Evolutionary conservation across 2,888 invertebrate species (phyloP).

Genomic region (Tetragonisca angustula): DNA sequence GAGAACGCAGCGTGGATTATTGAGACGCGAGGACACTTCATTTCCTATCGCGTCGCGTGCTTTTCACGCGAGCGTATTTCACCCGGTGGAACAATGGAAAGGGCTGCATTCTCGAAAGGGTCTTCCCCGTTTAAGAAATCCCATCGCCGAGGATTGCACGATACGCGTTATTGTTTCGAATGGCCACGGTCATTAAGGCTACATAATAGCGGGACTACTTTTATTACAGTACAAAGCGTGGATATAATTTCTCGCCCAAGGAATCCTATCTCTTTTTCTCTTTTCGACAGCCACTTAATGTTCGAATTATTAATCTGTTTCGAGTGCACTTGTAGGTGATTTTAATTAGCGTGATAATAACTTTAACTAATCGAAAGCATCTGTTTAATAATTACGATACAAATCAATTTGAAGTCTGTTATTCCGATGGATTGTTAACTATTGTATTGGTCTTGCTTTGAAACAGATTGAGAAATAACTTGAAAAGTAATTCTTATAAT

Average conservation of each 20-base stretch:
- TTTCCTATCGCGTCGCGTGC: background rate
- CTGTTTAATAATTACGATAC: too few relatives aligned
- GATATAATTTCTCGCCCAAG: background rate
- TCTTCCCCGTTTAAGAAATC: background rate
- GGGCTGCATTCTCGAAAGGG: background rate
- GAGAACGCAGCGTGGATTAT: constrained; percentile 14
- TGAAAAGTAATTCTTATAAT: too few relatives aligned
- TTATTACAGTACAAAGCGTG: background rate
- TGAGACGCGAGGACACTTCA: constrained; percentile 29
- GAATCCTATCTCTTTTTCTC: background rate
- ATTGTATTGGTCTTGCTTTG: too few relatives aligned
- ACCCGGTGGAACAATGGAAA: background rate
- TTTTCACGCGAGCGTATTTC: constrained; percentile 11
- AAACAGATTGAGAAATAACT: too few relatives aligned
- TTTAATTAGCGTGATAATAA: too few relatives aligned
- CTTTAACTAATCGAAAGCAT: too few relatives aligned
- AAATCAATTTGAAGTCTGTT: too few relatives aligned
- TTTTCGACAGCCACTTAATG: background rate
- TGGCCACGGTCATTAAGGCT: background rate
- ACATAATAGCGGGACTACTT: background rate
- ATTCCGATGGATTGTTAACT: too few relatives aligned
- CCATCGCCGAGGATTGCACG: background rate
- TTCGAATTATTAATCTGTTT: background rate
- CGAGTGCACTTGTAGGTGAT: too few relatives aligned
- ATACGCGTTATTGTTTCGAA: background rate